Evolutionary conservation across 2,113 vertebrate species (phyloP).

Genomic region (Podilymbus podiceps): DNA sequence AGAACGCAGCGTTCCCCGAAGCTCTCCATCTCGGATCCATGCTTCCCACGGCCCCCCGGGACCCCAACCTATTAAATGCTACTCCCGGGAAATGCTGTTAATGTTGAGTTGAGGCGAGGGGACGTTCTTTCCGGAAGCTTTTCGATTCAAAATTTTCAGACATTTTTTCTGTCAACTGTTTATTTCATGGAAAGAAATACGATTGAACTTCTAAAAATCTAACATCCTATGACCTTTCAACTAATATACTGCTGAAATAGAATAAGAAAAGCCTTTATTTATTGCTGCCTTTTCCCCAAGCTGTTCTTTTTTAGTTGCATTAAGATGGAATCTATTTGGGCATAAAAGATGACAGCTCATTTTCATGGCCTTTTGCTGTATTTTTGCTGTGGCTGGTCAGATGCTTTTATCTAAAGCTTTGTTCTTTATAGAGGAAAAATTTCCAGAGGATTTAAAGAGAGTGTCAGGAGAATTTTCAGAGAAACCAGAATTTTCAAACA

Average conservation of each 20-base stretch:
- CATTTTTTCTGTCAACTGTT: neutral
- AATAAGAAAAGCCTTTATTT: neutral
- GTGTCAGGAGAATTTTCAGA: neutral
- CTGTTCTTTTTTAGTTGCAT: neutral
- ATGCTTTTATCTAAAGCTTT: conserved; percentile 38
- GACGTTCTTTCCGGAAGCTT: neutral
- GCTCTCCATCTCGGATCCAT: rapidly evolving
- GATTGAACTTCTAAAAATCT: neutral
- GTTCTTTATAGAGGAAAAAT: neutral
- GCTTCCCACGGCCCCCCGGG: neutral
- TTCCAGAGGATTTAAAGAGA: neutral
- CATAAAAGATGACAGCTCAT: conserved; percentile 20
- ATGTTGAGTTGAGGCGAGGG: neutral
- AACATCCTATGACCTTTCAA: neutral
- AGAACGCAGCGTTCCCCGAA: neutral
- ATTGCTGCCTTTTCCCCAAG: neutral
- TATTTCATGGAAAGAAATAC: neutral
- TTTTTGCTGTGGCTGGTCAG: conserved; percentile 26
- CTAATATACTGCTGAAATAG: neutral
- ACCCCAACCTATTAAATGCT: neutral
- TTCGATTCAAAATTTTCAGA: neutral
- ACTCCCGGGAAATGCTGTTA: neutral
- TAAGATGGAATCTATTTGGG: conserved; percentile 24
- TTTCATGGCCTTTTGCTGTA: conserved; percentile 2
- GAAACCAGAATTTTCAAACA: neutral